Percentiles rank a stretch among this genome's conserved stretches.
phyloP scores from a whole-genome alignment of 2,113 vertebrate species.

The Hoplias malabaricus region DNA sequence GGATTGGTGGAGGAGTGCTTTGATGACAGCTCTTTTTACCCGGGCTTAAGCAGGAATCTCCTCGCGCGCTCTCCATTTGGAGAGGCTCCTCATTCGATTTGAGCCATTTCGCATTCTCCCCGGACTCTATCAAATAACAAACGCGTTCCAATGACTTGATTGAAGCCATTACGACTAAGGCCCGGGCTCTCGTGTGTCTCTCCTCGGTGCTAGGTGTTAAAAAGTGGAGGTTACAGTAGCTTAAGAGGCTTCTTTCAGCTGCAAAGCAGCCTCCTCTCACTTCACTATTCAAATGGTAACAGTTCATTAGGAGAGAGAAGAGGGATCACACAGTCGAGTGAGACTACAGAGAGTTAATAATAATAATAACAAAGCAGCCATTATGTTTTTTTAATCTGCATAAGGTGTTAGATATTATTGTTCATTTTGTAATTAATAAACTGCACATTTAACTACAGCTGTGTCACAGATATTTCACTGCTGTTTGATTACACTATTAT shows the following conservation, averaged over 20 bases:
- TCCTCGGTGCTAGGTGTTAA: slow-evolving; percentile 1
- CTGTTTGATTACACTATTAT: too few relatives aligned
- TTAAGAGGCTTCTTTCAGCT: slow-evolving; percentile 15
- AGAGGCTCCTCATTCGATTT: slow-evolving; percentile 46
- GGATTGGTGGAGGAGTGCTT: slow-evolving; percentile 59
- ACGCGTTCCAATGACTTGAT: slow-evolving; percentile 26
- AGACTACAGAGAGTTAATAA: neutral
- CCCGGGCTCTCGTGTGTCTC: slow-evolving; percentile 18
- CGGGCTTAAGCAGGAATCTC: slow-evolving; percentile 37
- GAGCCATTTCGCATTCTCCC: slow-evolving; percentile 46
- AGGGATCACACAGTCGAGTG: neutral
- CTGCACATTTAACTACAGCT: neutral
- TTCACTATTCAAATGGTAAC: slow-evolving; percentile 20
- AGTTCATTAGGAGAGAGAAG: slow-evolving; percentile 5
- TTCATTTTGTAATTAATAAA: neutral
- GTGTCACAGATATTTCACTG: too few relatives aligned
- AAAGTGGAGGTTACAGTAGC: slow-evolving; percentile 34
- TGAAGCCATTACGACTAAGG: slow-evolving; percentile 39
- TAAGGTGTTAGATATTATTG: neutral
- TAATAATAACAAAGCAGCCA: neutral
- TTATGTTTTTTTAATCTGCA: neutral
- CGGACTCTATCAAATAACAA: slow-evolving; percentile 51
- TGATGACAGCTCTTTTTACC: slow-evolving; percentile 48
- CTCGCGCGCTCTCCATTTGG: slow-evolving; percentile 21
- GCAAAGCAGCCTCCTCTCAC: slow-evolving; percentile 24